phyloP scores from a whole-genome alignment of 2,113 vertebrate species.

The Heliornis fulica region DNA sequence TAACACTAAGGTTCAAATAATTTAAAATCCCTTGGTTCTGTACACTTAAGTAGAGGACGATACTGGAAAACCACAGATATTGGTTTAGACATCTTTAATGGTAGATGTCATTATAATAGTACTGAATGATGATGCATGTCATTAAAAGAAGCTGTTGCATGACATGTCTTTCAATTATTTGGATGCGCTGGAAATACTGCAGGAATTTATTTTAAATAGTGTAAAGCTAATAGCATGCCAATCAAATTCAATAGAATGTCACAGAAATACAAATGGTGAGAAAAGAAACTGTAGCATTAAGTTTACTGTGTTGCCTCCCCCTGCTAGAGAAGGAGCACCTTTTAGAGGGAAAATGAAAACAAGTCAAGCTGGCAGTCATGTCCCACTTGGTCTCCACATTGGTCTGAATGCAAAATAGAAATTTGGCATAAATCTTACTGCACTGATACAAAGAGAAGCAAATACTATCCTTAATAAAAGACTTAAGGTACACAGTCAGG shows the following conservation, averaged over 20 bases:
- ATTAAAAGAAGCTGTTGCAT: constrained; percentile 25
- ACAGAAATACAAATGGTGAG: background rate
- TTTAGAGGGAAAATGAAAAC: background rate
- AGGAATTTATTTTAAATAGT: constrained; percentile 31
- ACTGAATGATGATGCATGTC: background rate
- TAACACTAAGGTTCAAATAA: background rate
- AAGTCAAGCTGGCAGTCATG: background rate
- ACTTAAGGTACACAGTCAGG: accelerated
- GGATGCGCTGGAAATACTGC: background rate
- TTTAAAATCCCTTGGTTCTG: background rate
- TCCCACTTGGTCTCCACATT: background rate
- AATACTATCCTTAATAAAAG: background rate
- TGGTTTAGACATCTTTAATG: constrained; percentile 23
- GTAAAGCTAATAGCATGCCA: constrained; percentile 21
- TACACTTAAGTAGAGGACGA: background rate
- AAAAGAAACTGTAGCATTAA: background rate
- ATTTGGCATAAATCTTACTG: background rate
- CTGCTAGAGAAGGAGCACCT: background rate
- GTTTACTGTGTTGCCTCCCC: background rate
- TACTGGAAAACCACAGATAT: background rate
- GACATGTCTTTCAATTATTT: constrained; percentile 53
- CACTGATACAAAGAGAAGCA: background rate
- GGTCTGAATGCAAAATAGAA: background rate
- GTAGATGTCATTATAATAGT: background rate
- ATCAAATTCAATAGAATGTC: constrained; percentile 3